Evolutionary conservation across 2,888 invertebrate genomes (phyloP).

Genomic region (Metellina segmentata): DNA sequence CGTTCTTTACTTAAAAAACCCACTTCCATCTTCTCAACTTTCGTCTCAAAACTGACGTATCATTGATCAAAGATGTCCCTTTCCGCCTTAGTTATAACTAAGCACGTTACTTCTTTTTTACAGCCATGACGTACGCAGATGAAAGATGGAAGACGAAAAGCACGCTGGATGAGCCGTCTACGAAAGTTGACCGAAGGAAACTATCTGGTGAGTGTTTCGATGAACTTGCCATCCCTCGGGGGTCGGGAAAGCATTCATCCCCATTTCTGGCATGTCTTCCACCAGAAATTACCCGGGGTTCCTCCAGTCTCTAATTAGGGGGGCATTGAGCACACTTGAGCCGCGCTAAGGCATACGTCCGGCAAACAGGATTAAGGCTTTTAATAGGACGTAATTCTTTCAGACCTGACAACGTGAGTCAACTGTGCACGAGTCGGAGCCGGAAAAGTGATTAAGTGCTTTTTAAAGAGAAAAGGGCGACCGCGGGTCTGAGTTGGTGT

Average conservation of each 20-base stretch:
- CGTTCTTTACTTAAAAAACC: conserved; percentile 1
- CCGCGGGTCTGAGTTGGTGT: neutral
- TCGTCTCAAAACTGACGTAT: neutral
- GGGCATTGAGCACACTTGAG: conserved; percentile 4
- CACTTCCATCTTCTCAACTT: neutral
- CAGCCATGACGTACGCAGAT: neutral
- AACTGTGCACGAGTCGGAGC: neutral
- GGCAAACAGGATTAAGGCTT: conserved; percentile 44
- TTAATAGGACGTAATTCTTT: conserved; percentile 52
- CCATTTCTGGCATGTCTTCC: neutral
- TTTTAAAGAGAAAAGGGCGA: conserved; percentile 22
- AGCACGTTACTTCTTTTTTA: neutral
- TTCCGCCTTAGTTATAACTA: neutral
- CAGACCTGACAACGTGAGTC: conserved; percentile 36
- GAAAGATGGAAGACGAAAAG: neutral
- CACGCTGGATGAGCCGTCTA: neutral
- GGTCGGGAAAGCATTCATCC: neutral
- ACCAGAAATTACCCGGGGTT: neutral
- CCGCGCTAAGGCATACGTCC: conserved; percentile 4
- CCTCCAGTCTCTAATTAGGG: conserved; percentile 23
- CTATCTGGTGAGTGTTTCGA: no score
- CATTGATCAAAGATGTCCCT: conserved; percentile 3
- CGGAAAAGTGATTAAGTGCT: conserved; percentile 48
- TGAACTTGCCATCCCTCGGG: neutral
- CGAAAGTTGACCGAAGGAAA: conserved; percentile 1